Base-by-base conservation (phyloP, 2,113 vertebrate species). In the Ophthalmolycus amberensis region DNA sequence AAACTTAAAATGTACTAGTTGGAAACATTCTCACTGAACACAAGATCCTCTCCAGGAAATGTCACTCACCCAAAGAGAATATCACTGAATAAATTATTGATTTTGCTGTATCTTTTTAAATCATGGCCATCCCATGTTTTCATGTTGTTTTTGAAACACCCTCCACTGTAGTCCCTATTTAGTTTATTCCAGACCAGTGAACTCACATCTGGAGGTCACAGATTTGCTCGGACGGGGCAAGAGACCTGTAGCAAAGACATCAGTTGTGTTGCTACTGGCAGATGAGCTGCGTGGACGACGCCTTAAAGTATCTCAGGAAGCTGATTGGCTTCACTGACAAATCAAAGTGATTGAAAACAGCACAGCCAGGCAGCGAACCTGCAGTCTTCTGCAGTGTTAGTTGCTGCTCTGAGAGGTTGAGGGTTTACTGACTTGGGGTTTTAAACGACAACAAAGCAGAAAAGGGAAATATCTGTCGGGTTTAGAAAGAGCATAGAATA, bases 11-110 rank as follows among this genome's bases (percentile, higher is more conserved):
- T 0, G 64, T 71, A 34, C 50, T 4, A 6, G 52, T 65, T 18
- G 32, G 77, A 82, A 82, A 77, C 68, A 34, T 79, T 77, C 32
- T 27, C 73, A 69, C 73, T 73, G 71, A 85, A 80, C 64, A 76
- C 83, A 81, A 77, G 59, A 60, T 73, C 70, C 76, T 78, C 77
- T 81, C 64, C 71, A 80, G 84, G 73, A 88, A 90, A 82, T 50
- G 12, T 50, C 70, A 50, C 77, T 34, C 32, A 38, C 68, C 74
- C 9, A 1, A 52, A 18, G 50, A 76, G 16, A 68, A 25, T 71
- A 77, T 66, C 50, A 3, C 37, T 0, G 44, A 83, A 67, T 75
- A 66, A 68, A 54, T 80, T 22, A 68, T 75, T 62, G 48, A 54
- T 82, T 90, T 73, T 68, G 3, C 56, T 44, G 25, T 20, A 32